A percentile compares a stretch with the other conserved stretches of the same genome.
Evolutionary conservation across 2,797 vertebrate genomes (phyloP).

Genomic region (Sternarchorhynchus goeldii): DNA sequence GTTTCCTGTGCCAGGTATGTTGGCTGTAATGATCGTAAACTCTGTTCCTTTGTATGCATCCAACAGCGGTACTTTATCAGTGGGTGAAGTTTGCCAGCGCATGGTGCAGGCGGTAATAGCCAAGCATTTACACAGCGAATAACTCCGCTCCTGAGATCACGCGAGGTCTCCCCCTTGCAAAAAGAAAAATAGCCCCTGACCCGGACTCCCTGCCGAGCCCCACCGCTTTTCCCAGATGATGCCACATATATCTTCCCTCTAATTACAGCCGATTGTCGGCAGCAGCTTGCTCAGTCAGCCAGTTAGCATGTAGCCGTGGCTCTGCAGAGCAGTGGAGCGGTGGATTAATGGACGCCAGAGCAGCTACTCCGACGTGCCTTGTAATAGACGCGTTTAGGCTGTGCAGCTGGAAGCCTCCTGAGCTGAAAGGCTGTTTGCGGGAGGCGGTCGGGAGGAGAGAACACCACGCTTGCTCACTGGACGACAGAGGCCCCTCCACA

Average conservation of each 20-base stretch:
- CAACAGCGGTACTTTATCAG: background rate
- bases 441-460: background rate
- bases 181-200: conserved; percentile 12
- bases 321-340: background rate
- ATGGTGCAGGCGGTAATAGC: background rate
- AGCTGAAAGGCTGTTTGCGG: background rate
- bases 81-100: background rate
- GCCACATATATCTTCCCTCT: background rate
- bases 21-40: background rate
- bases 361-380: background rate
- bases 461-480: conserved; percentile 13
- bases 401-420: background rate
- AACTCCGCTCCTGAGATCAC: conserved; percentile 7
- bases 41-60: conserved; percentile 14
- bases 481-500: conserved; percentile 16
- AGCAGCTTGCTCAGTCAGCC: conserved; percentile 5
- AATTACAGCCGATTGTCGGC: conserved; percentile 18
- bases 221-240: background rate
- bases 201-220: background rate
- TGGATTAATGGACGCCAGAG: conserved; percentile 8
- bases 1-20: conserved; percentile 9
- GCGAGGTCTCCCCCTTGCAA: too few relatives aligned
- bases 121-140: conserved; percentile 8
- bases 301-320: background rate
- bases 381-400: conserved; percentile 12